phyloP scores from a whole-genome alignment of 2,888 invertebrate genomes.

The Drosophila anomelani region DNA sequence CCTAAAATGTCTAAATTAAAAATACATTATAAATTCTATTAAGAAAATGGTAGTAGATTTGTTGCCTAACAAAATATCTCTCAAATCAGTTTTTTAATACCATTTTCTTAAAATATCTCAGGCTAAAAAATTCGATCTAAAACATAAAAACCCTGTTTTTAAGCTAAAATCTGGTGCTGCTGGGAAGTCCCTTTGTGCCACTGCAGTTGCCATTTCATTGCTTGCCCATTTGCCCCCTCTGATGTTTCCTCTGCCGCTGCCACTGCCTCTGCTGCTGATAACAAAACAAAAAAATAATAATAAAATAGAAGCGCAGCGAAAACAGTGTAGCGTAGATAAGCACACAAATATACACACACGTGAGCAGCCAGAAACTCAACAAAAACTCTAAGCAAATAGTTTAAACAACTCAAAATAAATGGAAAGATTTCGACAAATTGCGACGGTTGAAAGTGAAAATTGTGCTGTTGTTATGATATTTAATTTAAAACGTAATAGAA shows the following conservation, averaged over 20 bases:
- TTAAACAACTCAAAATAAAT: constrained; percentile 30
- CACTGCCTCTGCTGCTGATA: constrained; percentile 40
- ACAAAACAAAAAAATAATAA: constrained; percentile 49
- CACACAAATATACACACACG: constrained; percentile 25
- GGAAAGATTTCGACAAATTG: not conserved
- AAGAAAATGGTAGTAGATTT: too few relatives aligned
- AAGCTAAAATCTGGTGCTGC: not conserved
- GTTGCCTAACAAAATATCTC: not conserved
- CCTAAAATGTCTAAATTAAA: not conserved
- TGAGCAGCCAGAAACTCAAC: constrained; percentile 3
- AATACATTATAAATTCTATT: too few relatives aligned
- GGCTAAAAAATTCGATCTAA: too few relatives aligned
- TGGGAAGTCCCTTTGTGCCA: not conserved
- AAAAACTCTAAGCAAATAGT: constrained; percentile 23
- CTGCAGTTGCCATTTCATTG: constrained; percentile 2
- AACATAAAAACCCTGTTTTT: not conserved
- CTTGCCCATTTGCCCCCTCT: constrained; percentile 17
- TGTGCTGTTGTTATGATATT: rapidly evolving
- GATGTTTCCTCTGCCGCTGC: constrained; percentile 1
- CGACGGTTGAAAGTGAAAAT: not conserved
- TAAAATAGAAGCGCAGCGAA: constrained; percentile 55
- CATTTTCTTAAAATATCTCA: not conserved
- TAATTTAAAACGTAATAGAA: not conserved
- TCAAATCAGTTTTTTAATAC: not conserved
- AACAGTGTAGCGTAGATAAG: constrained; percentile 64